Conservation (phyloP, 2,888 invertebrate genomes). For the Acheta domesticus region DNA sequence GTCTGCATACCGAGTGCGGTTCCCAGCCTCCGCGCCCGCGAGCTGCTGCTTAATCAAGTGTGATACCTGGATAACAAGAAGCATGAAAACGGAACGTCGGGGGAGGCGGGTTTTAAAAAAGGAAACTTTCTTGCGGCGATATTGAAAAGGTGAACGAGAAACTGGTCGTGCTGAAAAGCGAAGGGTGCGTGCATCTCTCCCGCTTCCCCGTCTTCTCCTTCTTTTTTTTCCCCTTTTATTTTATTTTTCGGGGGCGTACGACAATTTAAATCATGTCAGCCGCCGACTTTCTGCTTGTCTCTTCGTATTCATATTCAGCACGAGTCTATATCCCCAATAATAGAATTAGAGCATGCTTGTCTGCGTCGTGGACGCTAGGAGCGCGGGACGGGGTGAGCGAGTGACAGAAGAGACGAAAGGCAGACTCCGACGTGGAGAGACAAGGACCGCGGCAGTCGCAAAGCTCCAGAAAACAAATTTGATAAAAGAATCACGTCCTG, state of each 20-base stretch:
- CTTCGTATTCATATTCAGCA: neutral
- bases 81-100: neutral
- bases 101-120: neutral
- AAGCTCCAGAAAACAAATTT: conserved; percentile 21
- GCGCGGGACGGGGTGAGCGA: neutral
- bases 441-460: neutral
- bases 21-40: neutral
- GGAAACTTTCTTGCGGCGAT: neutral
- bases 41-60: neutral
- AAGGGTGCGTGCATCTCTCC: neutral
- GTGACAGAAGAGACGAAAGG: neutral
- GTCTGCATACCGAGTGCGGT: too few relatives aligned
- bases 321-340: neutral
- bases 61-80: neutral
- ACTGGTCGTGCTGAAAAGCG: neutral
- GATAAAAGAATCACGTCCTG: conserved; percentile 29
- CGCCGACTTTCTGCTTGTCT: neutral
- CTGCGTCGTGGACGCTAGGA: neutral
- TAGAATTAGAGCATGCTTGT: conserved; percentile 1
- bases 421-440: too few relatives aligned
- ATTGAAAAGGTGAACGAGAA: neutral
- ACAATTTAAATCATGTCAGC: neutral
- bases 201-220: neutral
- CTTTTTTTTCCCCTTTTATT: neutral
- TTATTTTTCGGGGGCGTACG: neutral